Percentiles rank a stretch among this genome's conserved stretches.
phyloP scores from a whole-genome alignment of 2,888 invertebrate genomes.

The Cosmia trapezina region DNA sequence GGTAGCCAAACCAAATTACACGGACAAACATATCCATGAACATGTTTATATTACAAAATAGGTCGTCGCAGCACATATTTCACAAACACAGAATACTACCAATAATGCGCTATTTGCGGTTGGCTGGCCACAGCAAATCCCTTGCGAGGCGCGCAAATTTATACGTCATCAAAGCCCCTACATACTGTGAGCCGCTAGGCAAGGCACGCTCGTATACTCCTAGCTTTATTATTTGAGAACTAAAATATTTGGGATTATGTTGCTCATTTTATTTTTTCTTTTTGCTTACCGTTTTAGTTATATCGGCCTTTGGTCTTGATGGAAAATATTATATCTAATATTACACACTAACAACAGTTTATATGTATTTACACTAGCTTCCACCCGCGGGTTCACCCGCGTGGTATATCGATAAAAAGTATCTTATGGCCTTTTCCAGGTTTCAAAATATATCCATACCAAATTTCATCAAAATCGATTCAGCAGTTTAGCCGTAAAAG shows the following conservation, averaged over 20 bases:
- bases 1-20: constrained; percentile 6
- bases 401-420: too few species aligned
- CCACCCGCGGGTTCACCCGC: too few species aligned
- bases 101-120: constrained; percentile 67
- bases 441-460: too few species aligned
- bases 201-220: constrained; percentile 34
- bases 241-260: constrained; percentile 26
- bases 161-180: constrained; percentile 63
- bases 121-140: constrained; percentile 64
- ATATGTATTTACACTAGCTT: neutral
- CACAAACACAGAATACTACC: constrained; percentile 57
- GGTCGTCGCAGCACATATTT: constrained; percentile 48
- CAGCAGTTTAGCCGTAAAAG: too few species aligned
- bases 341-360: neutral
- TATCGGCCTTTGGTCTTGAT: neutral
- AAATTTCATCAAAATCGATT: too few species aligned
- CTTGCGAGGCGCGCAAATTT: constrained; percentile 64
- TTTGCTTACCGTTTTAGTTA: neutral
- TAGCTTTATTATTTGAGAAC: constrained; percentile 41
- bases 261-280: neutral
- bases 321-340: neutral
- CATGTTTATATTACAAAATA: constrained; percentile 34
- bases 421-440: too few species aligned
- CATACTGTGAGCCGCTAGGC: constrained; percentile 29
- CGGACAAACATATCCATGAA: constrained; percentile 8